Evolutionary conservation across 2,888 invertebrate genomes (phyloP).

Genomic region (Tipula helvola): DNA sequence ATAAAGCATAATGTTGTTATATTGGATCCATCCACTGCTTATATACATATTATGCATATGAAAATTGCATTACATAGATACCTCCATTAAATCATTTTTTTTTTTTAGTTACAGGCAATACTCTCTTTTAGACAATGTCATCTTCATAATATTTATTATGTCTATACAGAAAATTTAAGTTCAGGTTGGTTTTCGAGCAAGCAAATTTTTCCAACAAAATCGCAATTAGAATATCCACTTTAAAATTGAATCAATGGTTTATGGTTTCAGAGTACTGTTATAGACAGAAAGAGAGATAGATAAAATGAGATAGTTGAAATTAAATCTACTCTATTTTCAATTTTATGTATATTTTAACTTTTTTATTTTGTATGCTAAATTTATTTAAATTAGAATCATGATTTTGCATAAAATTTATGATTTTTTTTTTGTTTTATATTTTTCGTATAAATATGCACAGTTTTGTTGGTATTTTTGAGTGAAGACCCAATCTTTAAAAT

Average conservation of each 20-base stretch:
- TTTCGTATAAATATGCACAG: not conserved
- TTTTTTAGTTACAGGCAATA: not conserved
- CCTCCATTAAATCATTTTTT: not conserved
- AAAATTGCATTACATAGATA: too few relatives aligned
- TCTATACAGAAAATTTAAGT: not conserved
- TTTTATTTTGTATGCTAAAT: not conserved
- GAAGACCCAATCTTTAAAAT: not conserved
- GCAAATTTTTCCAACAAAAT: not conserved
- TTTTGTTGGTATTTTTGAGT: not conserved
- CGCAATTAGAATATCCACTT: not conserved
- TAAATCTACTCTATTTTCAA: not conserved
- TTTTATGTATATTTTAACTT: not conserved
- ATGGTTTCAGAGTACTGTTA: not conserved
- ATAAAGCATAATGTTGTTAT: too few relatives aligned
- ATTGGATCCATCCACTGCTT: too few relatives aligned
- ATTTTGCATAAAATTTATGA: conserved; percentile 4
- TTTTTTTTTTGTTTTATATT: not conserved
- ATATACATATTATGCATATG: too few relatives aligned
- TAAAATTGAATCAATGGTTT: not conserved
- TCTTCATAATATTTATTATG: not conserved
- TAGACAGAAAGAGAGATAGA: not conserved
- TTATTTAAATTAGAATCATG: not conserved
- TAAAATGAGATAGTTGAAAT: not conserved
- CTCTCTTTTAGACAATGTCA: not conserved
- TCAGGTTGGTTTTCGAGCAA: not conserved